Conservation (phyloP, 2,113 vertebrate genomes). For the Danio rerio region DNA sequence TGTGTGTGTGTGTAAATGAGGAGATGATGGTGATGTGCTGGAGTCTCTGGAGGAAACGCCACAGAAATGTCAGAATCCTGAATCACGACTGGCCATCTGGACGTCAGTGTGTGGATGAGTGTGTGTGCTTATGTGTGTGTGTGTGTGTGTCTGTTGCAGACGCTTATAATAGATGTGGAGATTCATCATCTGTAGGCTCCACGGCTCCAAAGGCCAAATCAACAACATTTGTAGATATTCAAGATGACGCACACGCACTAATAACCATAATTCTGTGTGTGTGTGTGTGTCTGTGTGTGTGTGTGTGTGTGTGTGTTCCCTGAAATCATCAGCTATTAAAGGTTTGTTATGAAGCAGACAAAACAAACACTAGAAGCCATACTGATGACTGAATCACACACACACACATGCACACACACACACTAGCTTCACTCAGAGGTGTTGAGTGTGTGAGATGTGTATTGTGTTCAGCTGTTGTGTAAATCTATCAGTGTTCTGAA, state of each 20-base stretch:
- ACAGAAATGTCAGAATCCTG: conserved; percentile 77
- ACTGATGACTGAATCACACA: background rate
- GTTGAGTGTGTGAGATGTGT: no score
- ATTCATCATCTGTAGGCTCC: conserved; percentile 52
- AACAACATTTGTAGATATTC: conserved; percentile 34
- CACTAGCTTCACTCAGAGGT: no score
- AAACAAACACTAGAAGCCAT: background rate
- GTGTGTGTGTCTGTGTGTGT: no score
- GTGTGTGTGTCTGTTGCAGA: conserved; percentile 65
- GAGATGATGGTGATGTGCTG: no score
- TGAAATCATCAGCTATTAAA: background rate
- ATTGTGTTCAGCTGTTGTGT: no score
- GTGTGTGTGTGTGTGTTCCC: background rate
- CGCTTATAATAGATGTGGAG: conserved; percentile 59
- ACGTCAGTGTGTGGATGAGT: background rate
- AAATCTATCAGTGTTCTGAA: no score
- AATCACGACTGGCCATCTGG: conserved; percentile 78
- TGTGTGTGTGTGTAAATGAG: no score
- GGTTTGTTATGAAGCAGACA: background rate
- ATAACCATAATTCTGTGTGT: background rate
- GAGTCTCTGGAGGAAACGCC: conserved; percentile 67
- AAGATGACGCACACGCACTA: background rate
- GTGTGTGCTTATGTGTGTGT: no score
- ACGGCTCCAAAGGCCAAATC: conserved; percentile 53
- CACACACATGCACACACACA: no score